phyloP scores from a whole-genome alignment of 2,113 vertebrate species.

The Meriones unguiculatus region DNA sequence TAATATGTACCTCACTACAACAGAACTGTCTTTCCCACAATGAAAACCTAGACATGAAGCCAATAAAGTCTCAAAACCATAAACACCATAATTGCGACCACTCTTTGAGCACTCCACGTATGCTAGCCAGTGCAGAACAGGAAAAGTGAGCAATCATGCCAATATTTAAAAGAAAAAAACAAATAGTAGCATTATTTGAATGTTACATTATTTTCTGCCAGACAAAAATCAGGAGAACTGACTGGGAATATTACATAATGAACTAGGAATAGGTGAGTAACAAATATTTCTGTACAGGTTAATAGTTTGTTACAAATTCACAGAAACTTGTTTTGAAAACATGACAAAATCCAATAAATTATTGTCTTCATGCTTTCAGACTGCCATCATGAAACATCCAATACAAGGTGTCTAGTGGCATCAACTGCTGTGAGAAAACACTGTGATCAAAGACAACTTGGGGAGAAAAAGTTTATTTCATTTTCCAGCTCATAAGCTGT shows the following conservation, averaged over 20 bases:
- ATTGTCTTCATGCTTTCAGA: background rate
- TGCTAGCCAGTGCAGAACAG: background rate
- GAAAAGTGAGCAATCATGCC: background rate
- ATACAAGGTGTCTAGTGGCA: background rate
- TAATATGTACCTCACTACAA: background rate
- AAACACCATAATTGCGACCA: background rate
- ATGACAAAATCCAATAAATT: background rate
- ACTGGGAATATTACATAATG: background rate
- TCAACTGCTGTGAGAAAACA: background rate
- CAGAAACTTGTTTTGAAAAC: background rate
- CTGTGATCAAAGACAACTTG: background rate
- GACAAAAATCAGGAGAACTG: background rate
- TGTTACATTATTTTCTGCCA: background rate
- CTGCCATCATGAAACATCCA: background rate
- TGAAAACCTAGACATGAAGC: background rate
- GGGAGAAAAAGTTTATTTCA: background rate
- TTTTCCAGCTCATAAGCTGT: background rate
- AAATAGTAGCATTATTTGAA: background rate
- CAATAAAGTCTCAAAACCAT: background rate
- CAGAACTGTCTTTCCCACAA: background rate
- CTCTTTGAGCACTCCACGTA: background rate
- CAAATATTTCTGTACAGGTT: background rate
- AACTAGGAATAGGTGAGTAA: background rate
- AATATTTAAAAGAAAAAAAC: background rate
- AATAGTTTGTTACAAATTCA: background rate